phyloP scores from a whole-genome alignment of 2,888 invertebrate genomes.

The Cantharis nigra region DNA sequence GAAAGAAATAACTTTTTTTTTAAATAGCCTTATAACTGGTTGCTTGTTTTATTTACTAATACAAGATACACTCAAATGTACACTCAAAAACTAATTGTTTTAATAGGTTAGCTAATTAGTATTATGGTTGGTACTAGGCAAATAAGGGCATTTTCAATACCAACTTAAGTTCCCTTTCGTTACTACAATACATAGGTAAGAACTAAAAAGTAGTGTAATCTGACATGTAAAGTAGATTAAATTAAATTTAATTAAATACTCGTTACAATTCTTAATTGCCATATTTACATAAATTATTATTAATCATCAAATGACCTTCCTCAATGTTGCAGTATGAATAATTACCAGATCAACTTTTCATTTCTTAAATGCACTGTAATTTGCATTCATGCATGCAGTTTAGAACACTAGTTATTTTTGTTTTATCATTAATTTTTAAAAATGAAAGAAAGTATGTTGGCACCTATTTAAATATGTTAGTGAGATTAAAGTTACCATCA shows the following conservation, averaged over 20 bases:
- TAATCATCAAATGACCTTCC: background rate
- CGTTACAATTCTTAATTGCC: background rate
- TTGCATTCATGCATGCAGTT: background rate
- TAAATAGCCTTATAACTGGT: too few species aligned
- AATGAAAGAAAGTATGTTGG: too few species aligned
- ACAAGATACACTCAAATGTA: too few species aligned
- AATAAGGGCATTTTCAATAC: background rate
- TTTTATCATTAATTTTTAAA: too few species aligned
- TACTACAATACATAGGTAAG: background rate
- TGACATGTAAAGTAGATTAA: background rate
- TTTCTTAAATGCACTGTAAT: background rate
- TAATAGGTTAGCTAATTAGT: background rate
- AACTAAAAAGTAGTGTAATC: background rate
- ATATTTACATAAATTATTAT: background rate
- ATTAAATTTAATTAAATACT: background rate
- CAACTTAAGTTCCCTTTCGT: background rate
- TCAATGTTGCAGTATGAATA: background rate
- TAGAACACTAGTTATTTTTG: background rate
- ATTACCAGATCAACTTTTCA: background rate
- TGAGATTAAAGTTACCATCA: too few species aligned
- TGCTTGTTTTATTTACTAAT: too few species aligned
- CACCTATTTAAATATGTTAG: too few species aligned
- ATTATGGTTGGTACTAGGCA: background rate
- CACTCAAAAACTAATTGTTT: background rate
- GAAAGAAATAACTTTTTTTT: too few species aligned